Conservation (phyloP, 2,888 invertebrate genomes). For the Drosophila kuntzei region DNA sequence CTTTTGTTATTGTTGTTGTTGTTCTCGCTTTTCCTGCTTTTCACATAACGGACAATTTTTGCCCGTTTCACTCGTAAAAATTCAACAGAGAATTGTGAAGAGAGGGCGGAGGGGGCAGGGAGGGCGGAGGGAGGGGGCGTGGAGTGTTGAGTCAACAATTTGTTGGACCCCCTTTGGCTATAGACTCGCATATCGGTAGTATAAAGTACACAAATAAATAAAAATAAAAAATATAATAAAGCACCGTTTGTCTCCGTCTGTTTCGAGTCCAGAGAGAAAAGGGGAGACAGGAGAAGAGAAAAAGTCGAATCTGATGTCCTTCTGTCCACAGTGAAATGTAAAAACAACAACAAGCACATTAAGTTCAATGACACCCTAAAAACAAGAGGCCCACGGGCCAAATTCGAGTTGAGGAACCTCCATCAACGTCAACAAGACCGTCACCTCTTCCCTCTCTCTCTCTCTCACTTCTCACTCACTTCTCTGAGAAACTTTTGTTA, state of each 20-base stretch:
- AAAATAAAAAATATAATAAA: constrained; percentile 63
- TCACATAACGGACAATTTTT: constrained; percentile 33
- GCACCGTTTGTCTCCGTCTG: constrained; percentile 28
- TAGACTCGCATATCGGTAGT: constrained; percentile 59
- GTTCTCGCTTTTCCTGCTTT: constrained; percentile 23
- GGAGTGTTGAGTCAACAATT: constrained; percentile 65
- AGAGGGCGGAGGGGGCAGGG: not conserved
- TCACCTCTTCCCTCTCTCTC: not conserved
- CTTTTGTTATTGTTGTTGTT: constrained; percentile 20
- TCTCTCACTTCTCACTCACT: constrained; percentile 19
- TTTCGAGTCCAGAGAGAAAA: not conserved
- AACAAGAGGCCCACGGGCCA: constrained; percentile 47
- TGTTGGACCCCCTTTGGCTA: constrained; percentile 26
- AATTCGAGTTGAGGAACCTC: constrained; percentile 57
- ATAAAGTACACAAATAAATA: constrained; percentile 77
- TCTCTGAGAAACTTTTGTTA: constrained; percentile 74
- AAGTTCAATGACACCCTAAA: constrained; percentile 73
- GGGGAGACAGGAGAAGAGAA: not conserved
- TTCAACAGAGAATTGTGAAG: constrained; percentile 32
- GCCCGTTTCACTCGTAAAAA: constrained; percentile 42
- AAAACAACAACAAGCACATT: constrained; percentile 70
- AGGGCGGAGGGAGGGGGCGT: not conserved
- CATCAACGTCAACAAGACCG: constrained; percentile 68
- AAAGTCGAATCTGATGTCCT: constrained; percentile 22
- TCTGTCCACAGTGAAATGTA: constrained; percentile 42